Evolutionary conservation across 2,113 vertebrate species (phyloP).

Genomic region (Peromyscus maniculatus): DNA sequence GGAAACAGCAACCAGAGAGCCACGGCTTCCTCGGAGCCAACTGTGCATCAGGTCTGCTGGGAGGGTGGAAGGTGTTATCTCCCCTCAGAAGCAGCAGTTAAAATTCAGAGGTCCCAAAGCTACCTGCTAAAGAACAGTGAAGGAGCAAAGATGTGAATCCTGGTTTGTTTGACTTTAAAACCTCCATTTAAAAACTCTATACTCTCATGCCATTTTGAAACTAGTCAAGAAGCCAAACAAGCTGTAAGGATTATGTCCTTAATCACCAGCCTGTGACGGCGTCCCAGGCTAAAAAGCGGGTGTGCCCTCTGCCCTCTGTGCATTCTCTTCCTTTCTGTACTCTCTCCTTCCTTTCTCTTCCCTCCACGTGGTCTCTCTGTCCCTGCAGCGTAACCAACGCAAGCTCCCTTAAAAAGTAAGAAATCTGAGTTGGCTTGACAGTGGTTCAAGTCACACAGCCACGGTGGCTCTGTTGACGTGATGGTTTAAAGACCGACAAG

Average conservation of each 20-base stretch:
- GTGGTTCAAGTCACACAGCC: background rate
- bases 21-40: background rate
- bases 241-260: too few relatives aligned
- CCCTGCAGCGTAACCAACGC: too few relatives aligned
- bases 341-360: too few relatives aligned
- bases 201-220: slow-evolving; percentile 15
- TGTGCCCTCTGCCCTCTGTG: too few relatives aligned
- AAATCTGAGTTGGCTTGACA: background rate
- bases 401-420: background rate
- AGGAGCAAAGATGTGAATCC: background rate
- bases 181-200: slow-evolving; percentile 18
- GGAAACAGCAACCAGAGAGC: background rate
- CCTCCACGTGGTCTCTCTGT: too few relatives aligned
- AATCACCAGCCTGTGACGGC: too few relatives aligned
- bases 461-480: background rate
- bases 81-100: background rate
- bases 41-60: background rate
- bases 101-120: background rate
- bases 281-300: too few relatives aligned
- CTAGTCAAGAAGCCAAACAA: slow-evolving; percentile 21
- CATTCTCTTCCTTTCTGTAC: too few relatives aligned
- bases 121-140: slow-evolving; percentile 14
- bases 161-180: slow-evolving; percentile 28
- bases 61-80: background rate
- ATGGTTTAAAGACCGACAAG: background rate